Base-by-base conservation (phyloP, 2,113 vertebrate species). In the Pontoporia blainvillei region DNA sequence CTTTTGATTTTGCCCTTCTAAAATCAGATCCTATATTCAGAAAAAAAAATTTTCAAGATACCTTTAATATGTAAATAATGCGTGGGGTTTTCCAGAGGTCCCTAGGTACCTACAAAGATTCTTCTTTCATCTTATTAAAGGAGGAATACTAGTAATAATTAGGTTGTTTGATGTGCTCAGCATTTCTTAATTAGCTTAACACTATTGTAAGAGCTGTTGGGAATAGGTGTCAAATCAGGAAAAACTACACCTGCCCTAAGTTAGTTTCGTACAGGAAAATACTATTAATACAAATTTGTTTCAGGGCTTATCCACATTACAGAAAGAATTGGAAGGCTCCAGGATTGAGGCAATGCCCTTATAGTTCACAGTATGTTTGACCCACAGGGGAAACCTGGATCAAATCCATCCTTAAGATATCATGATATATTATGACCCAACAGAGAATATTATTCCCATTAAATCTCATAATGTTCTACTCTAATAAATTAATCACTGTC, bases 161-260 rank as follows among this genome's bases (percentile, higher is more conserved):
- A 92, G 31, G 62, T 84, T 89, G 64, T 86, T 92, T 91, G 64
- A 91, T 85, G 78, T 36, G 31, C 57, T 93, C 9, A 49, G 6
- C 64, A 76, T 95, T 91, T 93, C 64, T 76, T 93, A 79, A 88
- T 97, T 90, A 96, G 27, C 52, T 88, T 21, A 86, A 49, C 39
- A 52, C 12, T 67, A 34, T 67, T 86, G 2, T 78, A 84, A 88
- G 39, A 81, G 31, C 34, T 75, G 8, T n/a, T 75, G 64, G 62
- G n/a, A 75, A 94, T n/a, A 94, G 23, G 54, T 90, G n/a, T 95
- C 73, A 86, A 95, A 59, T 82, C 44, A 71, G 49, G 27, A 90
- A 54, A 96, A 94, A 76, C 5, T 25, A 13, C 13, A 31, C 39
- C 29, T 76, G 92, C 31, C 11, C 31, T 73, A n/a, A 76, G 29